phyloP scores from a whole-genome alignment of 1,140 invertebrate species.

The Medauroidea extradentata region DNA sequence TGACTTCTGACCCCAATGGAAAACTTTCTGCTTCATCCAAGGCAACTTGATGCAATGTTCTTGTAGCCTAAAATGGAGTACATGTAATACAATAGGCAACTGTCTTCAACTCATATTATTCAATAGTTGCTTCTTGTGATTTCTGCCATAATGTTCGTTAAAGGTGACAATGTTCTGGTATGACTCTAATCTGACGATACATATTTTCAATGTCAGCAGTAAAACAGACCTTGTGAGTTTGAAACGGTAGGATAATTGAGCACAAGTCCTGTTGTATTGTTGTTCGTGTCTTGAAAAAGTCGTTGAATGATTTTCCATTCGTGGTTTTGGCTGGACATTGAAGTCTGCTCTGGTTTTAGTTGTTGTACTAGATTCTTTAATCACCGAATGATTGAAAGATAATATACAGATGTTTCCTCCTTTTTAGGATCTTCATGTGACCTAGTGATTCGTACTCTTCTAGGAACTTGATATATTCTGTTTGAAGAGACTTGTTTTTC shows the following conservation, averaged over 20 bases:
- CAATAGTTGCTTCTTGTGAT: conserved; percentile 10
- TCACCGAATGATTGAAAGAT: conserved; percentile 21
- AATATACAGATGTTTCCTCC: too few relatives aligned
- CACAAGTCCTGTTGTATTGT: too few relatives aligned
- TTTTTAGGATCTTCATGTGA: too few relatives aligned
- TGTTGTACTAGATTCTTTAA: conserved; percentile 12
- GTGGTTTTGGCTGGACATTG: conserved; percentile 17
- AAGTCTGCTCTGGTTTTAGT: conserved; percentile 24
- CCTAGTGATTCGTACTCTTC: too few relatives aligned
- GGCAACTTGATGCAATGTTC: conserved; percentile 31
- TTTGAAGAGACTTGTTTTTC: too few relatives aligned
- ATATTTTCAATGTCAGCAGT: conserved; percentile 25
- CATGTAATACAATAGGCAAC: conserved; percentile 36
- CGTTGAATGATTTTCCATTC: conserved; percentile 17
- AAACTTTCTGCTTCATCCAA: conserved; percentile 23
- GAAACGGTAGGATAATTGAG: conserved; percentile 9
- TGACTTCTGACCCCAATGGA: conserved; percentile 26
- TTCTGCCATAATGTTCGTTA: conserved; percentile 26
- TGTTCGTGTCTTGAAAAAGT: conserved; percentile 13
- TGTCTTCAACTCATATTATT: conserved; percentile 31
- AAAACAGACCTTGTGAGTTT: conserved; percentile 9
- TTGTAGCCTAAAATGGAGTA: conserved; percentile 36
- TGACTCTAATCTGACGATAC: conserved; percentile 8
- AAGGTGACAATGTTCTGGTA: not conserved
- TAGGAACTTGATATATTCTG: too few relatives aligned